Evolutionary conservation across 1,140 invertebrate genomes (phyloP), one percentile per base, ranked within the genome.

Genomic region (Zaprionus ornatus): DNA sequence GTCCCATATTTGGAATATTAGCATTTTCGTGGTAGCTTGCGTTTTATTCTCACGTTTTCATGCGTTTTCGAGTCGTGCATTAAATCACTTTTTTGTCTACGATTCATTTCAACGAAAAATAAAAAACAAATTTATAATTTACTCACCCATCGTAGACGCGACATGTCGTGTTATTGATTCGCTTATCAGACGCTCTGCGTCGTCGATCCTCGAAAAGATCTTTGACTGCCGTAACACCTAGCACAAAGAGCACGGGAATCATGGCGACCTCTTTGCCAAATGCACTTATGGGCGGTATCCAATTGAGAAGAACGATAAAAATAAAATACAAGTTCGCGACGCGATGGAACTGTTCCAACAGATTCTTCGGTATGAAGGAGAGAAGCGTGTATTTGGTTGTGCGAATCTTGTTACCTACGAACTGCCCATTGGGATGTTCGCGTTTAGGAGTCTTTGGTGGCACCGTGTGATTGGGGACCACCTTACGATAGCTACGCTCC

Each of bases 241-340:
- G 95, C 78, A 99, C 98, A 94, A 99, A 98, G 82, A 98, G 93
- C 59, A 99, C 97, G 1, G 98, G 98, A 78, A 99, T 95, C 96
- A 99, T 98, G 0, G 98, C 97, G 68, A 99, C 95, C 94, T 99
- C 98, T 93, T 98, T 99, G 70, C 97, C 98, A 93, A 99, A 99
- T 0, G 98, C 98, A 93, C 97, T 98, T 37, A 98, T 97, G 13
- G 95, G 95, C 6, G 98, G 98, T 82, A 99, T 95, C 97, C 97
- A 99, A 93, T 99, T 99, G 50, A 99, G 94, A 72, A 99, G 94
- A 64, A 99, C 97, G 83, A 99, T 99, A 91, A 98, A 97, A 87
- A 99, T 96, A 93, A 99, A 99, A 94, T 99, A 99, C 73, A 99
- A 94, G 94, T 99, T 99, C 42, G 99, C 99, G 91, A 99, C 97